Base-by-base conservation (phyloP, 1,140 invertebrate species). In the Drosophila virilis region DNA sequence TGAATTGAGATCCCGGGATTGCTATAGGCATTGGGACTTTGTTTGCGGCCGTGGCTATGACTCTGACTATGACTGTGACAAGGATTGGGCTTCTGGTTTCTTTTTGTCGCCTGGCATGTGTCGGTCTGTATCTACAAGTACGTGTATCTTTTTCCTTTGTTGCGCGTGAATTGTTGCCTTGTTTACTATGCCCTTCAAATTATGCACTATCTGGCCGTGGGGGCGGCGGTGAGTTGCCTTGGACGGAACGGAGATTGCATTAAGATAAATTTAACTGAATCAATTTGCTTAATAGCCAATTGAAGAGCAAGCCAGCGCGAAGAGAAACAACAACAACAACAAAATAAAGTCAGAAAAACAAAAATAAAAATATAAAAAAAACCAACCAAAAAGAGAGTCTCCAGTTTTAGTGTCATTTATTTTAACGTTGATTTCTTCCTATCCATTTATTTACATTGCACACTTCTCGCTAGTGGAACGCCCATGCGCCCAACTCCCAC, bases 211-310 rank as follows among this genome's bases (percentile, higher is more conserved):
- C 83, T 80, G 43, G 33, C 40, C 67, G 17, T 17, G 46, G 45
- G 10, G 28, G 6, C 8, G 51, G 38, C 28, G 37, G 64, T 50
- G 61, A 43, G 60, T 28, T 54, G 55, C 66, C 42, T 61, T 64
- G 68, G 77, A 66, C 70, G 73, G 75, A 89, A 78, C 77, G 78
- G 70, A 91, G 88, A 91, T 91, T 91, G 88, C 88, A 91, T 91
- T 91, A 91, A 91, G 88, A 91, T 91, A 91, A 91, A 91, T 91
- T 91, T 91, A 91, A 91, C 88, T 91, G 88, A 91, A 91, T 91
- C 88, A 91, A 91, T 91, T 91, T 91, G 88, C 88, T 91, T 91
- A 91, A 91, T 91, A 91, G 88, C 88, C 88, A 91, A 91, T 91
- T 91, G 88, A 91, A 84, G 88, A 91, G 84, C 84, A 79, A 73